These are phyloP conservation scores for Paratrypauchen microcephalus DNA, from an alignment of 2,797 vertebrate species.

Conservation along the genomic window DNA sequence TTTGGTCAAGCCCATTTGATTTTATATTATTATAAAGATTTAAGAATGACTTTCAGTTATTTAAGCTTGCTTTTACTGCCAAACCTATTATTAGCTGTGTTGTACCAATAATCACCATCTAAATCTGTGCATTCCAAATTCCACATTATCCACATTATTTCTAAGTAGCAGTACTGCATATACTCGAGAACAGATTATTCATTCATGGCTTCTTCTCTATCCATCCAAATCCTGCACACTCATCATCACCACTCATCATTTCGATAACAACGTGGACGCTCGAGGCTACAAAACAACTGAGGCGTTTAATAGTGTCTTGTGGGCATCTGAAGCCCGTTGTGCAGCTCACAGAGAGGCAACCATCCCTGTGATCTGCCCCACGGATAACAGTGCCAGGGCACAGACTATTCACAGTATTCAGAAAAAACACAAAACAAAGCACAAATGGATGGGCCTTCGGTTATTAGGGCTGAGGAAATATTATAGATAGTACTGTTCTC, in stretches of 20 bases:
- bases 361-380: conserved; percentile 64
- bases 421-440: conserved; percentile 21
- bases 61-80: too few species aligned
- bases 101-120: background rate
- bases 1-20: too few species aligned
- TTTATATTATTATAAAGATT: too few species aligned
- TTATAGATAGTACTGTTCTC: conserved; percentile 9
- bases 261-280: conserved; percentile 34
- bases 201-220: conserved; percentile 26
- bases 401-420: conserved; percentile 45
- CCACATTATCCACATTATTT: background rate
- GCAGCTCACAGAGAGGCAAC: conserved; percentile 57
- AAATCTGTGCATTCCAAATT: background rate
- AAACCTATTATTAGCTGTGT: too few species aligned
- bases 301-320: conserved; percentile 67
- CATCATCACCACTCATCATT: conserved; percentile 66
- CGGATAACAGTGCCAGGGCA: conserved; percentile 48
- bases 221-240: conserved; percentile 38
- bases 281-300: conserved; percentile 58
- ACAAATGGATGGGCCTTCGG: conserved; percentile 29
- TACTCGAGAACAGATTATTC: conserved; percentile 1
- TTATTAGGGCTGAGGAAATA: conserved; percentile 17
- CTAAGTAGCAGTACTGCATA: background rate
- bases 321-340: conserved; percentile 56
- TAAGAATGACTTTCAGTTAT: too few species aligned